phyloP scores from a whole-genome alignment of 2,888 invertebrate species.

The Xestia xanthographa region DNA sequence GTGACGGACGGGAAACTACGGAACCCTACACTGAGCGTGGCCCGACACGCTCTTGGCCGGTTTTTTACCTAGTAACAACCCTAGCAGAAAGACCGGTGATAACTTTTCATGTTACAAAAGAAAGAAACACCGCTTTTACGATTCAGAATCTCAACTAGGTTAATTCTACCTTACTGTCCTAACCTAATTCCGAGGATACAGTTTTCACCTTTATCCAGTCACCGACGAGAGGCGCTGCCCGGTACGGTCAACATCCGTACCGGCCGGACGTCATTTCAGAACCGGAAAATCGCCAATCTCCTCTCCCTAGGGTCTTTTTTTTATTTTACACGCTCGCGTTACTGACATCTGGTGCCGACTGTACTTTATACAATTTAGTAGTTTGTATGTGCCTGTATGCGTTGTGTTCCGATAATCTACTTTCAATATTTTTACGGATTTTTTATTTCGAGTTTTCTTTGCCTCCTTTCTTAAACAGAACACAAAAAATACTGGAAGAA shows the following conservation, averaged over 20 bases:
- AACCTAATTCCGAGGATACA: slow-evolving; percentile 68
- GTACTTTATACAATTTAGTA: slow-evolving; percentile 58
- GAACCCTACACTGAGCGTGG: too few relatives aligned
- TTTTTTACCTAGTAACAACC: background rate
- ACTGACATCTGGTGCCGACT: slow-evolving; percentile 66
- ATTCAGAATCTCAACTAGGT: slow-evolving; percentile 53
- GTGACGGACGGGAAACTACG: too few relatives aligned
- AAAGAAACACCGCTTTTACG: slow-evolving; percentile 10
- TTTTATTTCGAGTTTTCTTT: background rate
- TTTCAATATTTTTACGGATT: background rate
- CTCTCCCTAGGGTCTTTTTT: slow-evolving; percentile 75
- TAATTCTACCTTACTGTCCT: slow-evolving; percentile 58
- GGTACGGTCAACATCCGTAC: slow-evolving; percentile 85
- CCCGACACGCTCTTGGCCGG: too few relatives aligned
- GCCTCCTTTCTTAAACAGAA: background rate
- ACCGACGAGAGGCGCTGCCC: slow-evolving; percentile 68
- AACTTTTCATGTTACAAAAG: slow-evolving; percentile 21
- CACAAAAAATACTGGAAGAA: too few relatives aligned
- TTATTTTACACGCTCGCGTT: slow-evolving; percentile 70
- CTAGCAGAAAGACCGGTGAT: background rate
- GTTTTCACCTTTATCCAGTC: slow-evolving; percentile 64
- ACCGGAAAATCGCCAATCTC: slow-evolving; percentile 90
- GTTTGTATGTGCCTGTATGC: slow-evolving; percentile 30
- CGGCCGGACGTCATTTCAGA: slow-evolving; percentile 87
- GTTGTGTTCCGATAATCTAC: slow-evolving; percentile 3